A percentile compares a stretch with the other conserved stretches of the same genome.
Evolutionary conservation across 2,888 invertebrate genomes (phyloP).

Genomic region (Noctua comes): DNA sequence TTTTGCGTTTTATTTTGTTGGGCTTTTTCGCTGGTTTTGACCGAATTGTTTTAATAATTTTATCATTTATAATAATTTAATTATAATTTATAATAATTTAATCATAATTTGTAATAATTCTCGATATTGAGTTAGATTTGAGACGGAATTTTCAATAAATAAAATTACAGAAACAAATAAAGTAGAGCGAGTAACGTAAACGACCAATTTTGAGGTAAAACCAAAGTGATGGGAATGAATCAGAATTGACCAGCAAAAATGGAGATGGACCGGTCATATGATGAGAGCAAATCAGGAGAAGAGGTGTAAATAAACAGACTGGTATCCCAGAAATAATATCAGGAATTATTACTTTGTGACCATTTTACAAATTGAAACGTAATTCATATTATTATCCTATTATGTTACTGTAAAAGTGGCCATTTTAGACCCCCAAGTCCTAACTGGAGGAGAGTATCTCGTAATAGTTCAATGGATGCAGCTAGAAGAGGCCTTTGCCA

Average conservation of each 20-base stretch:
- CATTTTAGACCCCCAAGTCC: background rate
- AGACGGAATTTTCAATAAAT: background rate
- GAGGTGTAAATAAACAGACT: background rate
- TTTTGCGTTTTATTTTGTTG: constrained; percentile 32
- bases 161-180: background rate
- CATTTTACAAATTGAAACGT: too few relatives aligned
- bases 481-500: background rate
- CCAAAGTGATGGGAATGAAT: background rate
- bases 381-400: too few relatives aligned
- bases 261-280: background rate
- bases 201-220: background rate
- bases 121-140: background rate
- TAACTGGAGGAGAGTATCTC: background rate
- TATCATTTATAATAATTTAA: too few relatives aligned
- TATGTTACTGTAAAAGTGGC: too few relatives aligned
- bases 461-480: background rate
- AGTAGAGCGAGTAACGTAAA: background rate
- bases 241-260: background rate
- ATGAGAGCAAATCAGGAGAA: background rate
- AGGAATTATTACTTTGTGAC: too few relatives aligned
- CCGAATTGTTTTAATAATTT: constrained; percentile 24
- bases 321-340: background rate
- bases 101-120: too few relatives aligned
- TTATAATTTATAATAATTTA: too few relatives aligned
- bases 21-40: constrained; percentile 15